phyloP scores from a whole-genome alignment of 2,113 vertebrate species.

The Progne subis region DNA sequence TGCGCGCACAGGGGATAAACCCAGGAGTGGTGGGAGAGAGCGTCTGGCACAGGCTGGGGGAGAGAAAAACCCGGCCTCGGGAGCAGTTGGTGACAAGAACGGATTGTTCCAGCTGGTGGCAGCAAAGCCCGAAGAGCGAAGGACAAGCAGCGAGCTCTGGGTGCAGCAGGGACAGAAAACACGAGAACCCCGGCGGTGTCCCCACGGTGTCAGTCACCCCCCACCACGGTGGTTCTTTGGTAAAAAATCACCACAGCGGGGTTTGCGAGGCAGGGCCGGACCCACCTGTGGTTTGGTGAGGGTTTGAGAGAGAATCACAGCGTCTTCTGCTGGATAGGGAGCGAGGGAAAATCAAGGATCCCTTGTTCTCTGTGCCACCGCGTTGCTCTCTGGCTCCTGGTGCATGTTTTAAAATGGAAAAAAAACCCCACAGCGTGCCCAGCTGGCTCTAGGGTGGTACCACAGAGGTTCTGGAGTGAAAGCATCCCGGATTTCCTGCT shows the following conservation, averaged over 20 bases:
- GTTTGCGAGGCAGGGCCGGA: not conserved
- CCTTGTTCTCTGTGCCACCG: not conserved
- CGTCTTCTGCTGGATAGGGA: not conserved
- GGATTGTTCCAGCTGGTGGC: not conserved
- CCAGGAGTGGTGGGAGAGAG: not conserved
- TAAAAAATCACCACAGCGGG: fast-evolving
- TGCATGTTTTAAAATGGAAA: not conserved
- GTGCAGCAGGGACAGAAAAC: not conserved
- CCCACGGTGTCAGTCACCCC: not conserved
- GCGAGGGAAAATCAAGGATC: not conserved
- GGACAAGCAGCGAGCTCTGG: not conserved
- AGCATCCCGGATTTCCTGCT: not conserved
- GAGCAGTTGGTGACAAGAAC: not conserved
- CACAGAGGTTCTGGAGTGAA: not conserved
- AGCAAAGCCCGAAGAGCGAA: not conserved
- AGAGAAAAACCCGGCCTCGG: not conserved
- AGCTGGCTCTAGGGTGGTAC: not conserved
- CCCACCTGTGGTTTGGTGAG: fast-evolving
- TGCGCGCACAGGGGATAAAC: not conserved
- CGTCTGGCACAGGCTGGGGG: not conserved
- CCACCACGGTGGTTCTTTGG: no score
- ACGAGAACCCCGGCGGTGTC: fast-evolving
- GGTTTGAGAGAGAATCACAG: not conserved
- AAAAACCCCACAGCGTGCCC: not conserved
- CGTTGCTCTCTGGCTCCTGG: not conserved